Conservation (phyloP, 2,113 vertebrate genomes). For the Gambusia holbrooki region DNA sequence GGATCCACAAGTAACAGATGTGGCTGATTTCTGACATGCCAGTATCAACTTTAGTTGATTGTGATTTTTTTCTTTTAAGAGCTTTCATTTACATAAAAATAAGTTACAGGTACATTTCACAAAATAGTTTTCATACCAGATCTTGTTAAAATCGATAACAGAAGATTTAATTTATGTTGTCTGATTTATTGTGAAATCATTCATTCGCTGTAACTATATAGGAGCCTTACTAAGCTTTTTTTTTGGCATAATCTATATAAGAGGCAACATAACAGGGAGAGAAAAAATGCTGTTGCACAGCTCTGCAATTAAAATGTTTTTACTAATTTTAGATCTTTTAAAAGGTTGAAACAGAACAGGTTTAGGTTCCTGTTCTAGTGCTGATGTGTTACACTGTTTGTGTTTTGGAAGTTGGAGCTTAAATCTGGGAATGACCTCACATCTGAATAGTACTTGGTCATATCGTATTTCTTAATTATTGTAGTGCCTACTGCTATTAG, state of each 20-base stretch:
- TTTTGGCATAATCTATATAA: neutral
- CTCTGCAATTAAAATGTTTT: neutral
- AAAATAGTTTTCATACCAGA: neutral
- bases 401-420: no score
- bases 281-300: neutral
- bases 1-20: neutral
- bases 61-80: neutral
- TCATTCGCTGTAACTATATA: neutral
- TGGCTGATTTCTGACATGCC: neutral
- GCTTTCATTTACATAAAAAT: neutral
- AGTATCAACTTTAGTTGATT: neutral
- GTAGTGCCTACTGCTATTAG: neutral
- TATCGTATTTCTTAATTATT: neutral
- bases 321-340: neutral
- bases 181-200: neutral
- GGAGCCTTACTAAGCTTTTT: neutral
- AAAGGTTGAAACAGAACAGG: neutral
- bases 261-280: neutral
- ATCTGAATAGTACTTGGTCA: neutral
- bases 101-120: neutral
- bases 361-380: neutral
- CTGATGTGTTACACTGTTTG: neutral
- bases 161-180: neutral
- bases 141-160: neutral
- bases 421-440: no score